Evolutionary conservation across 2,888 invertebrate genomes (phyloP).

Genomic region (Campoplex capitator): DNA sequence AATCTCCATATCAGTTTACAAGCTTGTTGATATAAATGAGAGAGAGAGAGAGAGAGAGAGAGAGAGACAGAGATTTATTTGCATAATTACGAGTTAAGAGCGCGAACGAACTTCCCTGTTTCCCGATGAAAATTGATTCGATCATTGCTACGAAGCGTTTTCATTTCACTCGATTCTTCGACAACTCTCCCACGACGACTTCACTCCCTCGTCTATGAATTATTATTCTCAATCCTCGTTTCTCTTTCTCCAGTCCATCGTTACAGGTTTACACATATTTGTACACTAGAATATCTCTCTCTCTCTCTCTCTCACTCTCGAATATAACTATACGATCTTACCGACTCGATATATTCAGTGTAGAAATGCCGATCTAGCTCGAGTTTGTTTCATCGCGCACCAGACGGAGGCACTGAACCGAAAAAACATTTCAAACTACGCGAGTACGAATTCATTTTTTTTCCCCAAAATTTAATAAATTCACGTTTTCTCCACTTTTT

Average conservation of each 20-base stretch:
- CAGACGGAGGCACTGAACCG: conserved; percentile 81
- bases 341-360: conserved; percentile 58
- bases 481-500: background rate
- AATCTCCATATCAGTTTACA: conserved; percentile 23
- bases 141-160: background rate
- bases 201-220: background rate
- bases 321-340: conserved; percentile 54
- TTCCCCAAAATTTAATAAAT: background rate
- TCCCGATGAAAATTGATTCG: background rate
- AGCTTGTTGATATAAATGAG: background rate
- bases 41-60: background rate
- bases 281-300: background rate
- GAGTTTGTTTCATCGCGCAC: conserved; percentile 74
- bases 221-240: background rate
- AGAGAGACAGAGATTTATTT: background rate
- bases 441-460: background rate
- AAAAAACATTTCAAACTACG: conserved; percentile 13
- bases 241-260: background rate
- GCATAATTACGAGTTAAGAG: background rate
- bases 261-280: background rate
- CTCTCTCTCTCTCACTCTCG: background rate
- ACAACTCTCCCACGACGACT: background rate
- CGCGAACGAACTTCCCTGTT: conserved; percentile 21
- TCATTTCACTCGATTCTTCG: background rate
- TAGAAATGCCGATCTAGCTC: conserved; percentile 27